Conservation (phyloP, 1,140 invertebrate species). For the Platorchestia sp. region DNA sequence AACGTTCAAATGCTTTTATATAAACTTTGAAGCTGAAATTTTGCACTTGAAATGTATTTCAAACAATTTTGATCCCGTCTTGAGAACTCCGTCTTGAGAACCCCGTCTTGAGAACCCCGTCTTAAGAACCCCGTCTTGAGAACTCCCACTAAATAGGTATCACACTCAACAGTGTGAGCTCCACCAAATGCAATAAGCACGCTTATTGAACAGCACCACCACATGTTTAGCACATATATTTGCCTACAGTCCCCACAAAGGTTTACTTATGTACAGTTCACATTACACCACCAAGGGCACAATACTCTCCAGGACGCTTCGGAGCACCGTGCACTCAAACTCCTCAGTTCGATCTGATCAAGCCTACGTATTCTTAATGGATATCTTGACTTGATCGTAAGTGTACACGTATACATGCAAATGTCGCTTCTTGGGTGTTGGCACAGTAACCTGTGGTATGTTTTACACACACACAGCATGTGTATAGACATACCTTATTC, state of each 20-base stretch:
- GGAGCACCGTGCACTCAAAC: too few relatives aligned
- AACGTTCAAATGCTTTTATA: too few relatives aligned
- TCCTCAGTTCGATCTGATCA: too few relatives aligned
- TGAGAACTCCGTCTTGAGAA: background rate
- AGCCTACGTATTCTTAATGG: too few relatives aligned
- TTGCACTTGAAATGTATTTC: background rate
- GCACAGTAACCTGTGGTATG: background rate
- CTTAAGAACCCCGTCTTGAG: background rate
- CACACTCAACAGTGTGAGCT: background rate
- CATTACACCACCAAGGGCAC: background rate
- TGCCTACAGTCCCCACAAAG: background rate
- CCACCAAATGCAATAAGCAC: background rate
- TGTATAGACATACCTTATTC: too few relatives aligned
- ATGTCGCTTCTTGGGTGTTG: background rate
- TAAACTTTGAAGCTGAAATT: background rate
- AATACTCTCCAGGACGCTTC: background rate
- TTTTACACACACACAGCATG: background rate
- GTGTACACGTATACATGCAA: background rate
- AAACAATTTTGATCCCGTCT: background rate
- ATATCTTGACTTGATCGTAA: too few relatives aligned
- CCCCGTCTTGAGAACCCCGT: background rate
- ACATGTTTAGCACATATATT: background rate
- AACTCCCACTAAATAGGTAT: background rate
- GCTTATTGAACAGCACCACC: background rate
- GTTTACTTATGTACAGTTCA: background rate